Conservation (phyloP, 2,113 vertebrate species). For the Trogon surrucura region DNA sequence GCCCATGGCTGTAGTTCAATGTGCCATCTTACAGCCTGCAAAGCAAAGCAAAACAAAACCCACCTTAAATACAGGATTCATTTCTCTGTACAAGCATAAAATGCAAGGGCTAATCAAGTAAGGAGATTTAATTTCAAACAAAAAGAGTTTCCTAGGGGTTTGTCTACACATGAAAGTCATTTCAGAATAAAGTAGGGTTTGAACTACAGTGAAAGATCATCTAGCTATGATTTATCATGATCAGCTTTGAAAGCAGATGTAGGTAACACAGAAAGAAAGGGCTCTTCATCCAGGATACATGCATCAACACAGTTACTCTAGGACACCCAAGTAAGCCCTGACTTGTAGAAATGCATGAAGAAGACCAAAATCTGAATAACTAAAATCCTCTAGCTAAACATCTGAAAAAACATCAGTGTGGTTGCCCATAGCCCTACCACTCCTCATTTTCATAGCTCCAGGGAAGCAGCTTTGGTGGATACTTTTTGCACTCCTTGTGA, state of each 20-base stretch:
- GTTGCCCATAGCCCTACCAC: neutral
- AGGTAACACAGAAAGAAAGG: neutral
- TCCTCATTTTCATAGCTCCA: neutral
- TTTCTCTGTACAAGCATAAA: neutral
- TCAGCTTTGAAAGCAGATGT: neutral
- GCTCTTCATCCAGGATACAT: neutral
- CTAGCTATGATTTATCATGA: neutral
- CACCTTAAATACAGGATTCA: neutral
- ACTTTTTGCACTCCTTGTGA: neutral
- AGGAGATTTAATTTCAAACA: neutral
- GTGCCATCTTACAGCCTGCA: constrained; percentile 86
- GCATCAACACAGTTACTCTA: neutral
- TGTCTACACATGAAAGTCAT: neutral
- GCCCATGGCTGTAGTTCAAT: constrained; percentile 92
- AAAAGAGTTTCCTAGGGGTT: neutral
- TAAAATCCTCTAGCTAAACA: neutral
- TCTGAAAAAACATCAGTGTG: neutral
- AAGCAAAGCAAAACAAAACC: constrained; percentile 28
- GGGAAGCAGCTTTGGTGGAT: neutral
- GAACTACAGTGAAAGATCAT: neutral
- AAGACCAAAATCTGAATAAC: neutral
- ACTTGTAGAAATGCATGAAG: neutral
- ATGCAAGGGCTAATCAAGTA: neutral
- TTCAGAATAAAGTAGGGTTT: neutral
- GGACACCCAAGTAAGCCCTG: neutral